A percentile compares a stretch with the other conserved stretches of the same genome.
Conservation (phyloP, 2,113 vertebrate genomes). For the Emydura subglobosa region DNA sequence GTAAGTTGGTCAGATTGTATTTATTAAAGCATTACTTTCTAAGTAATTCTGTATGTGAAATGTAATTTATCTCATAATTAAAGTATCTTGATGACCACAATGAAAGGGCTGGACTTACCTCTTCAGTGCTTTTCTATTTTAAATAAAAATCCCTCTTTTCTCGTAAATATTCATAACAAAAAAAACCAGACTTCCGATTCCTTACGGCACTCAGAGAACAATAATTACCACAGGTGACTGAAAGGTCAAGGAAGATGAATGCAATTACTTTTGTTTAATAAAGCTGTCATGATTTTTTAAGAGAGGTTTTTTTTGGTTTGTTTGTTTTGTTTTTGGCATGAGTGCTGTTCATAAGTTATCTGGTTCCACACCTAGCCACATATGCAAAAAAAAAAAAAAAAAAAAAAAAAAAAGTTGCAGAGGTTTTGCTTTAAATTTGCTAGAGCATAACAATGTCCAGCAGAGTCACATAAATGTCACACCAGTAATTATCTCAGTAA, state of each 20-base stretch:
- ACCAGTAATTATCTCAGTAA: slow-evolving; percentile 64
- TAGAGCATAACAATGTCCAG: slow-evolving; percentile 13
- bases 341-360: background rate
- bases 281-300: background rate
- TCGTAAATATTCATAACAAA: slow-evolving; percentile 26
- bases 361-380: background rate
- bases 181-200: background rate
- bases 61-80: slow-evolving; percentile 49
- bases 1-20: slow-evolving; percentile 81
- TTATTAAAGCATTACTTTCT: slow-evolving; percentile 36
- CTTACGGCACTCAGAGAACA: background rate
- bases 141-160: background rate
- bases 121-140: background rate
- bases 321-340: background rate
- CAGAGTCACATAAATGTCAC: slow-evolving; percentile 38
- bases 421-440: slow-evolving; percentile 43
- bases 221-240: slow-evolving; percentile 9
- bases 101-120: slow-evolving; percentile 29
- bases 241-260: slow-evolving; percentile 55
- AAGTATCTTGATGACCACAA: background rate
- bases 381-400: background rate
- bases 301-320: background rate
- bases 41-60: slow-evolving; percentile 43
- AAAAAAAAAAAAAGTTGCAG: background rate
- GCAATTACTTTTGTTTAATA: slow-evolving; percentile 45